phyloP scores from a whole-genome alignment of 2,113 vertebrate genomes.

The Isurus oxyrinchus region DNA sequence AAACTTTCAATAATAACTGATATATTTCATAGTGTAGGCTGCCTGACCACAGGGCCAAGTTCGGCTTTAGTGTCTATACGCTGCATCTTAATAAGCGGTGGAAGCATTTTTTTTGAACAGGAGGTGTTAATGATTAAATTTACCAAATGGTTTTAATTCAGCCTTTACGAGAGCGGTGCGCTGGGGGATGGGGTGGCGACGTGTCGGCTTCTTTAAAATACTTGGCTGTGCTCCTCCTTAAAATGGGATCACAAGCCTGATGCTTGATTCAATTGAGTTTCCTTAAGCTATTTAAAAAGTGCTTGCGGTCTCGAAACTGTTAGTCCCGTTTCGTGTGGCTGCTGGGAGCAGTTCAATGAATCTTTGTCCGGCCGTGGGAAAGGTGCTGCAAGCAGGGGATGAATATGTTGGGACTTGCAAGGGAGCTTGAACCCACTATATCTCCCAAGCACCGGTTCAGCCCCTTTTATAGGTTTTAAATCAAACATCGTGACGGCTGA shows the following conservation, averaged over 20 bases:
- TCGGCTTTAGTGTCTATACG: not conserved
- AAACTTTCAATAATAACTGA: not conserved
- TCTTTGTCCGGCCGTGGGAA: conserved; percentile 12
- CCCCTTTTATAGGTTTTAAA: not conserved
- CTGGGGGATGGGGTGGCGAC: not conserved
- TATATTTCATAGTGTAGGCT: not conserved
- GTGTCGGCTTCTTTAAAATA: not conserved
- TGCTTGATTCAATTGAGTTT: not conserved
- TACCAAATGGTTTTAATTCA: not conserved
- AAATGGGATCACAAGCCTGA: not conserved
- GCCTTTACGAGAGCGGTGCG: not conserved
- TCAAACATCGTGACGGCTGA: conserved; percentile 9
- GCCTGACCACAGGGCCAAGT: not conserved
- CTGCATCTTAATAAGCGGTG: not conserved
- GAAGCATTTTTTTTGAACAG: not conserved
- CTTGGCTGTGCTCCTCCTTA: not conserved
- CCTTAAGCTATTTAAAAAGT: not conserved
- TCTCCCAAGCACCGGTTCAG: not conserved
- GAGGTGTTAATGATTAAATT: not conserved
- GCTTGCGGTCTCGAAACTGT: conserved; percentile 22
- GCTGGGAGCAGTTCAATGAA: not conserved
- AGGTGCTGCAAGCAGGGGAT: not conserved
- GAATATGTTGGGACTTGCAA: not conserved
- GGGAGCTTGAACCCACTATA: not conserved
- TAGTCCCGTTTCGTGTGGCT: not conserved